Percentiles rank a stretch among this genome's conserved stretches.
These are phyloP conservation scores for Heliangelus exortis DNA, from an alignment of 2,797 vertebrate species.

Conservation along the genomic window DNA sequence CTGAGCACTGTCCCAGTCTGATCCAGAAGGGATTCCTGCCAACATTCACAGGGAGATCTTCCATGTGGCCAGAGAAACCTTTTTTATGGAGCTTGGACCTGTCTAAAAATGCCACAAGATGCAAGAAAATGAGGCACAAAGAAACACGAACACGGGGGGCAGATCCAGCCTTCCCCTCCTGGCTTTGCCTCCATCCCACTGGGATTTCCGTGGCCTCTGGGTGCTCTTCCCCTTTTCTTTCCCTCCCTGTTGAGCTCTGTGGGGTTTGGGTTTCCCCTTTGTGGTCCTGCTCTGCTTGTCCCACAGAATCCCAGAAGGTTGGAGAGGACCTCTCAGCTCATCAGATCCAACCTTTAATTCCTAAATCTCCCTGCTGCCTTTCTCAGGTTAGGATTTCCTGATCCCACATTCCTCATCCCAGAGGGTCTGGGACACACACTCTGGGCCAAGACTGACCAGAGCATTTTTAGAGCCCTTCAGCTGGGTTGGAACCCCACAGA, in stretches of 20 bases:
- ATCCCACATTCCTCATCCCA: background rate
- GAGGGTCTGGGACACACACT: too few relatives aligned
- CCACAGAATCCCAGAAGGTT: too few relatives aligned
- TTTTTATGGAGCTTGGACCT: background rate
- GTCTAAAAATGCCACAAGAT: background rate
- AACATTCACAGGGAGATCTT: background rate
- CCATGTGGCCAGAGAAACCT: background rate
- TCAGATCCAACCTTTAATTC: too few relatives aligned
- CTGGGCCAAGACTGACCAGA: too few relatives aligned
- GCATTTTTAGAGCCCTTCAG: too few relatives aligned
- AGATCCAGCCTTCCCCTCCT: background rate
- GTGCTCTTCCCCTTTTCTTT: background rate
- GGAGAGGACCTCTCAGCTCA: too few relatives aligned
- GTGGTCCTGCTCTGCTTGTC: background rate
- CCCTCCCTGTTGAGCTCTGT: background rate
- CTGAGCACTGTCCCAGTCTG: accelerated
- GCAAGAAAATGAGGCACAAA: background rate
- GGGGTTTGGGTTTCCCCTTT: background rate
- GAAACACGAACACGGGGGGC: background rate
- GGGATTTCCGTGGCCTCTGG: too few relatives aligned
- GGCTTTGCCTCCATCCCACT: accelerated
- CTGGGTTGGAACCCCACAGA: too few relatives aligned
- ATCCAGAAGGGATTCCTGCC: background rate
- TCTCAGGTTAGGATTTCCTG: background rate
- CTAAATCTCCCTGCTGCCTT: background rate